Percentiles rank a stretch among this genome's conserved stretches.
Conservation (phyloP, 2,113 vertebrate species). For the Cardinalis cardinalis region DNA sequence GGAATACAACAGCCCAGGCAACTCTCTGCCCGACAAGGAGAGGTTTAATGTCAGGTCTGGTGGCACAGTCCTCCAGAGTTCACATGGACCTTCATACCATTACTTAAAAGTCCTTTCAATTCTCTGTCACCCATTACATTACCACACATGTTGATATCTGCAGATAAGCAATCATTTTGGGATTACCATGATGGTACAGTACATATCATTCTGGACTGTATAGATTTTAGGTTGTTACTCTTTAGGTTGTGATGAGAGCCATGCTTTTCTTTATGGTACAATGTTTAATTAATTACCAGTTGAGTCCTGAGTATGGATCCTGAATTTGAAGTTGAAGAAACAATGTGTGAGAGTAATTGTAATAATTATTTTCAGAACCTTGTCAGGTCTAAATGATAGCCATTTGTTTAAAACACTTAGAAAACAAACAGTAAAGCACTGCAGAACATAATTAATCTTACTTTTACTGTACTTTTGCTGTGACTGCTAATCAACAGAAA, state of each 20-base stretch:
- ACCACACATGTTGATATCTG: accelerated
- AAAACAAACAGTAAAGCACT: background rate
- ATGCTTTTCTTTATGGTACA: background rate
- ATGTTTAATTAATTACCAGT: background rate
- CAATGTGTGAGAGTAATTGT: background rate
- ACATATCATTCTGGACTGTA: accelerated
- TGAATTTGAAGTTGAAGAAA: background rate
- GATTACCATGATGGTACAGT: background rate
- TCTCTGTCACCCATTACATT: accelerated
- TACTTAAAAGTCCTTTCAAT: accelerated
- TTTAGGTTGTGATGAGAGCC: background rate
- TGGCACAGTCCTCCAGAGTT: accelerated
- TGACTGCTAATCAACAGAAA: background rate
- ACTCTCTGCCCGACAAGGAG: accelerated
- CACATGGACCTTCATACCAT: accelerated
- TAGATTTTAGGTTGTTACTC: background rate
- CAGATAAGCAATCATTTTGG: background rate
- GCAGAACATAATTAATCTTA: background rate
- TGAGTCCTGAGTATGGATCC: background rate
- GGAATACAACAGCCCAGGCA: accelerated
- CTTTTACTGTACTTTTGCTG: background rate
- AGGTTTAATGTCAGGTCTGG: accelerated
- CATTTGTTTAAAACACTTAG: background rate
- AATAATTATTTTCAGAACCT: background rate
- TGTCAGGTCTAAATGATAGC: background rate